phyloP scores from a whole-genome alignment of 2,888 invertebrate species.

The Drosophila birchii region DNA sequence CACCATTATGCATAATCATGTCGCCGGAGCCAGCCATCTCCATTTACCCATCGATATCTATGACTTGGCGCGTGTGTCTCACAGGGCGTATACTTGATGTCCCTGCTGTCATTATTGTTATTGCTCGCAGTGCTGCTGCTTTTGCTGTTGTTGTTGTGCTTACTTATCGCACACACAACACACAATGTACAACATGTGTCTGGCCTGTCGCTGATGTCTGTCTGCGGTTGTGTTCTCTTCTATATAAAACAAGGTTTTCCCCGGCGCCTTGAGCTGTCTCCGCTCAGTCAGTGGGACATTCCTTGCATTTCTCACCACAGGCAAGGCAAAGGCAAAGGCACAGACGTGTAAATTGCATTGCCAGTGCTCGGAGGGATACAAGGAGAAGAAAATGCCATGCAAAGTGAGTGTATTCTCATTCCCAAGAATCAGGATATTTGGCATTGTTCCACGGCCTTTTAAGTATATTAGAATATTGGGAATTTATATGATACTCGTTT shows the following conservation, averaged over 20 bases:
- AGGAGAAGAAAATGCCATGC: not conserved
- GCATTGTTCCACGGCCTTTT: not conserved
- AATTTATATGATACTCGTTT: not conserved
- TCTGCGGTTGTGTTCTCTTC: slow-evolving; percentile 22
- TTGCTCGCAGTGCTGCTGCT: slow-evolving; percentile 43
- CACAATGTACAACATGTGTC: slow-evolving; percentile 59
- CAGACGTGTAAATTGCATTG: slow-evolving; percentile 63
- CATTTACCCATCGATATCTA: slow-evolving; percentile 21
- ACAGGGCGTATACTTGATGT: slow-evolving; percentile 44
- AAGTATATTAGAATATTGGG: not conserved
- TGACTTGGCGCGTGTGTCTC: slow-evolving; percentile 24
- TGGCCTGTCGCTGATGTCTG: slow-evolving; percentile 26
- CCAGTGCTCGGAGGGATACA: slow-evolving; percentile 11
- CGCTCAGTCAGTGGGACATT: slow-evolving; percentile 23
- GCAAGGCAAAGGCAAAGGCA: slow-evolving; percentile 50
- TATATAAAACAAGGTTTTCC: slow-evolving; percentile 16
- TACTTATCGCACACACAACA: slow-evolving; percentile 54
- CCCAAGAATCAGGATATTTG: not conserved
- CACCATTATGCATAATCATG: slow-evolving; percentile 37
- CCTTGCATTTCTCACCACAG: slow-evolving; percentile 24
- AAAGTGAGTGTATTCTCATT: not conserved
- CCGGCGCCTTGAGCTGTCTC: slow-evolving; percentile 37
- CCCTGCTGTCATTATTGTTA: slow-evolving; percentile 64
- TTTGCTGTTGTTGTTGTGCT: slow-evolving; percentile 46
- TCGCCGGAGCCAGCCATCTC: slow-evolving; percentile 11